Base-by-base conservation (phyloP, 2,797 vertebrate genomes). In the Poeciliopsis presidionis region DNA sequence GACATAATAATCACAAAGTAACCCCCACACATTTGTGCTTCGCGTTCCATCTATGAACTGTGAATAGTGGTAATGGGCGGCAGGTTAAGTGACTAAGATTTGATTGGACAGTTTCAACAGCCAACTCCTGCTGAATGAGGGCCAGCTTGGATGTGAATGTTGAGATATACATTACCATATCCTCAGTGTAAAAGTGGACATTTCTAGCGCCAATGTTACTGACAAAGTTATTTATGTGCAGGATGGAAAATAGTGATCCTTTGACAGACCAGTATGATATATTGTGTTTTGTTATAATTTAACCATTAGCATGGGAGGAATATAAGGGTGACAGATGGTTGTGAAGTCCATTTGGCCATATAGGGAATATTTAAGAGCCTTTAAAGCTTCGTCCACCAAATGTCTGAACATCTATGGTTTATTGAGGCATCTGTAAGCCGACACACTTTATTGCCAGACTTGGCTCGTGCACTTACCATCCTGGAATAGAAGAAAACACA, bases 381-480 rank as follows among this genome's bases (percentile, higher is more conserved):
- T 91, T 89, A 87, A 90, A 93, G 91, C 91, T 90, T 63, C 82
- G 87, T 88, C 90, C 87, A 93, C 94, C 94, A 94, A 94, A 93
- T 93, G 94, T 94, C 93, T 90, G 87, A 92, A 93, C 91, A 92
- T 92, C 93, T 89, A 94, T 88, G 91, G 90, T 95, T 95, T 94
- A 94, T 94, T 93, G 93, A 91, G 92, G 92, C 95, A 95, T 95
- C 94, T 95, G 94, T 94, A 95, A 91, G 91, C 89, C 82, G 84
- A 87, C 86, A 85, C 80, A 51, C 82, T 93, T 91, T 87, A 88
- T 89, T 92, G 94, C 94, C 93, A 94, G 91, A 91, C 91, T 93
- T 95, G 94, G 93, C 93, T 94, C 90, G 78, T 90, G 91, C 74
- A 90, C 69, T 81, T 90, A 87, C 80, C 77, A 77, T 87, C 84